phyloP scores from a whole-genome alignment of 2,888 invertebrate genomes.

The Trichopoda pennipes region DNA sequence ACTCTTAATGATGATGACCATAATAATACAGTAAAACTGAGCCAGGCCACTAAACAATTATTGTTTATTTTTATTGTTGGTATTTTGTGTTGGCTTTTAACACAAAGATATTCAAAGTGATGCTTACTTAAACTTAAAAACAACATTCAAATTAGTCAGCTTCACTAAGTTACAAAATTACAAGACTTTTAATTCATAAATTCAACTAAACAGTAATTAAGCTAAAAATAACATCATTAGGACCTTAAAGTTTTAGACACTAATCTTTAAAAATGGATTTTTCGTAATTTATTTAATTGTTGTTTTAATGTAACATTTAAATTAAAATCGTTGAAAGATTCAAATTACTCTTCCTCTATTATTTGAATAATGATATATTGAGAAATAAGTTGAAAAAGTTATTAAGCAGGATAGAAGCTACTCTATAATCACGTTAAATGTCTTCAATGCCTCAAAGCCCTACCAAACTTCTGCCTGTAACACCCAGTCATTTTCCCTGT shows the following conservation, averaged over 20 bases:
- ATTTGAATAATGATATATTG: too few species aligned
- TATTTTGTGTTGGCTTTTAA: slow-evolving; percentile 34
- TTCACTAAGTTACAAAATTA: neutral
- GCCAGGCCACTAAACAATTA: slow-evolving; percentile 37
- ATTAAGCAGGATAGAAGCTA: too few species aligned
- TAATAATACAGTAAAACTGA: slow-evolving; percentile 52
- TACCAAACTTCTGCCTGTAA: too few species aligned
- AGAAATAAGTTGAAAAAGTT: too few species aligned
- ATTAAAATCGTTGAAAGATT: too few species aligned
- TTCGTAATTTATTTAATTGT: neutral
- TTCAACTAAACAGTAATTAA: slow-evolving; percentile 4
- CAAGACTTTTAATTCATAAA: slow-evolving; percentile 7
- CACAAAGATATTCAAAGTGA: slow-evolving; percentile 9
- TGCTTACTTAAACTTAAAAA: slow-evolving; percentile 8
- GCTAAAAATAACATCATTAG: slow-evolving; percentile 27
- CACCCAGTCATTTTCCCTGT: too few species aligned
- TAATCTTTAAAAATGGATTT: neutral
- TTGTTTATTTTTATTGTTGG: slow-evolving; percentile 20
- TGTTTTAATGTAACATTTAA: too few species aligned
- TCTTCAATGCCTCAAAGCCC: too few species aligned
- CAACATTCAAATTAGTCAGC: slow-evolving; percentile 38
- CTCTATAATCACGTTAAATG: too few species aligned
- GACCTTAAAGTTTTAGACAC: neutral
- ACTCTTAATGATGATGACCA: slow-evolving; percentile 63
- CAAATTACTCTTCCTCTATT: too few species aligned